Conservation (phyloP, 1,140 invertebrate species). For the Diabrotica virgifera region DNA sequence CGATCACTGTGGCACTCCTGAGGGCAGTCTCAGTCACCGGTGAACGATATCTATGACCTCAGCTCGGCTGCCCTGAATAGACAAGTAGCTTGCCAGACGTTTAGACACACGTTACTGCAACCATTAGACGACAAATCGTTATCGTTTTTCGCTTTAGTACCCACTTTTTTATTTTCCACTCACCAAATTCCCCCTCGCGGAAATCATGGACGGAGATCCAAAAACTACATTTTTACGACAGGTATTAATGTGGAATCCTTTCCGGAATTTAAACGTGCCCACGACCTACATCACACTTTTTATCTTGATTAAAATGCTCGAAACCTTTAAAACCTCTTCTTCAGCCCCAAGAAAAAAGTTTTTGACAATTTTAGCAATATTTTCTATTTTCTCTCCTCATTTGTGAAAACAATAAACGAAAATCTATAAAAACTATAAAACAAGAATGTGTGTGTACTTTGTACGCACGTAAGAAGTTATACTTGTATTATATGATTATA, state of each 20-base stretch:
- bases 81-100: constrained; percentile 11
- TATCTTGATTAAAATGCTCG: no score
- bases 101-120: constrained; percentile 8
- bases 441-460: no score
- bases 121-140: constrained; percentile 17
- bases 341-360: no score
- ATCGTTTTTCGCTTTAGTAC: constrained; percentile 1
- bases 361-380: no score
- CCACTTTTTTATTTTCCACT: constrained; percentile 7
- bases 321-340: no score
- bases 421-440: no score
- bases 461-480: no score
- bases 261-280: not conserved
- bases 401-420: no score
- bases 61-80: constrained; percentile 14
- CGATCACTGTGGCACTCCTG: constrained; percentile 48
- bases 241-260: not conserved
- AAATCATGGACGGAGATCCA: constrained; percentile 1
- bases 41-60: constrained; percentile 44
- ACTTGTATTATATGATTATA: no score
- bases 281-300: not conserved
- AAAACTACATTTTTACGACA: not conserved
- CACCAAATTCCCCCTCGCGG: not conserved
- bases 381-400: no score
- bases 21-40: constrained; percentile 45